These are phyloP conservation scores for Aethes cnicana DNA, from an alignment of 2,888 invertebrate species.

Conservation along the genomic window DNA sequence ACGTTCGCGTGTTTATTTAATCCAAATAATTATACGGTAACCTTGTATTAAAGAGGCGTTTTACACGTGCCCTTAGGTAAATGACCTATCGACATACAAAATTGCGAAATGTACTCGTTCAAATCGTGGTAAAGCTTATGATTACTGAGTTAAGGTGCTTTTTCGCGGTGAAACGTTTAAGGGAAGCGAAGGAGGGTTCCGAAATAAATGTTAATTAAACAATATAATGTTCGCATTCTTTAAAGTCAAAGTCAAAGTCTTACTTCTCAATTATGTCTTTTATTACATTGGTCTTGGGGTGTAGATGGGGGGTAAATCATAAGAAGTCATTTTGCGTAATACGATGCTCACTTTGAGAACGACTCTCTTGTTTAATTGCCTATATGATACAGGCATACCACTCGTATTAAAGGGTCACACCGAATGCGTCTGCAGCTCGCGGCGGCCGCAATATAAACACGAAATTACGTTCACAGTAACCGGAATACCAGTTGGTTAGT, in stretches of 20 bases:
- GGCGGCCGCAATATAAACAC: too few relatives aligned
- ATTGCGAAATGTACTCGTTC: constrained; percentile 8
- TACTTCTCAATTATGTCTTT: too few relatives aligned
- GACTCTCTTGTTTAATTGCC: constrained; percentile 66
- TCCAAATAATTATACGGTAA: constrained; percentile 32
- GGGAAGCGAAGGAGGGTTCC: background rate
- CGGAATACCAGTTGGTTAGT: too few relatives aligned
- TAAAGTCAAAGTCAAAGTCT: too few relatives aligned
- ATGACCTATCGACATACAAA: constrained; percentile 40
- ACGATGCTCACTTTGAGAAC: constrained; percentile 53
- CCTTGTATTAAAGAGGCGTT: constrained; percentile 27
- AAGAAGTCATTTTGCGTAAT: constrained; percentile 66
- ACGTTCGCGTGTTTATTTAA: constrained; percentile 23
- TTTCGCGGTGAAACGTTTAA: background rate
- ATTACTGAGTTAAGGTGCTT: background rate
- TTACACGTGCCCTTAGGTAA: constrained; percentile 51
- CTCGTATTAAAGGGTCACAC: too few relatives aligned
- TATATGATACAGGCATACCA: too few relatives aligned
- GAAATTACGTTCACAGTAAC: too few relatives aligned
- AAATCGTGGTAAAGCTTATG: background rate
- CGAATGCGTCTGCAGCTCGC: too few relatives aligned
- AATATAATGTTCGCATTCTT: background rate
- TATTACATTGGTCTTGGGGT: too few relatives aligned
- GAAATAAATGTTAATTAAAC: background rate
- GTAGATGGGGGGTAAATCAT: constrained; percentile 41